phyloP scores from a whole-genome alignment of 2,797 vertebrate genomes.

The Numenius phaeopus region DNA sequence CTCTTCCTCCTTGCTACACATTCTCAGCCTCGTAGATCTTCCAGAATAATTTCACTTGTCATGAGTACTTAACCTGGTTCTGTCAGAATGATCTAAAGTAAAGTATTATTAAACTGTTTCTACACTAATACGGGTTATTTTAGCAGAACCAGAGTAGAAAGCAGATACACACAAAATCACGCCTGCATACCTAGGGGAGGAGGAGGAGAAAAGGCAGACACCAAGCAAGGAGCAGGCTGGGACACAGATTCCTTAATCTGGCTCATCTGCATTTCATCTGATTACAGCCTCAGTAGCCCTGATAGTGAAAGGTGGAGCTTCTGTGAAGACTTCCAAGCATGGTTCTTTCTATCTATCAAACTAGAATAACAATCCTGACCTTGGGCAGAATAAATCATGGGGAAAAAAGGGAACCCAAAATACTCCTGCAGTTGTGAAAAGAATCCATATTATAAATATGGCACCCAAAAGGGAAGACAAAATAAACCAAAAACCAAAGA shows the following conservation, averaged over 20 bases:
- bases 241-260: background rate
- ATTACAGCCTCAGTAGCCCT: background rate
- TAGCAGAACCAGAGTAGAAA: background rate
- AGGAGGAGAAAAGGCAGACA: background rate
- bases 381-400: background rate
- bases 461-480: conserved; percentile 2
- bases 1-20: background rate
- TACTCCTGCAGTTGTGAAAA: conserved; percentile 9
- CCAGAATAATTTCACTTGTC: background rate
- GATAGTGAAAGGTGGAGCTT: background rate
- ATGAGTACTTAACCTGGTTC: background rate
- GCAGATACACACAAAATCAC: background rate
- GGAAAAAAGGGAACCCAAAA: background rate
- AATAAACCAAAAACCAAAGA: conserved; percentile 23
- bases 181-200: background rate
- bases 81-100: background rate
- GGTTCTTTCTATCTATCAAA: background rate
- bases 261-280: background rate
- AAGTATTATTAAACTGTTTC: background rate
- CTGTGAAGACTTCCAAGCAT: background rate
- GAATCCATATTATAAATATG: background rate
- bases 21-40: background rate
- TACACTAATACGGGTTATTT: background rate
- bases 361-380: conserved; percentile 11
- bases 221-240: background rate